A percentile compares a stretch with the other conserved stretches of the same genome.
These are phyloP conservation scores for Parapsyche elsis DNA, from an alignment of 1,140 invertebrate species.

Conservation along the genomic window DNA sequence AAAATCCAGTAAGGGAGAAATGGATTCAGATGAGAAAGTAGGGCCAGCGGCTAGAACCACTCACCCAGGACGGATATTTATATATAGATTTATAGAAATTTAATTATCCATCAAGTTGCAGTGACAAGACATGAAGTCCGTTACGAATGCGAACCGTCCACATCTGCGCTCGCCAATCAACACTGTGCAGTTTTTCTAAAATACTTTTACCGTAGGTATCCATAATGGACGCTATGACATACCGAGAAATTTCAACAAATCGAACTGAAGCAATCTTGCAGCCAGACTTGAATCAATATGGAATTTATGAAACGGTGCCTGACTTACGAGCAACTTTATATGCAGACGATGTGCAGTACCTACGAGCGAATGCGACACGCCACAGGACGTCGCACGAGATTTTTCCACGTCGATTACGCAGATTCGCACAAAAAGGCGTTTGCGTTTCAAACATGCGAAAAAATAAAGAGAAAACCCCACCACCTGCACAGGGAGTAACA, in stretches of 20 bases:
- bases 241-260: too few relatives aligned
- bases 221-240: too few relatives aligned
- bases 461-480: background rate
- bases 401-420: background rate
- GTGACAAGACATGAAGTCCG: conserved; percentile 38
- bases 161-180: background rate
- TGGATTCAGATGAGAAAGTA: conserved; percentile 47
- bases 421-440: background rate
- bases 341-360: background rate
- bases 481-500: background rate
- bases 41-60: conserved; percentile 41
- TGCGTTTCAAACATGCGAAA: background rate
- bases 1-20: conserved; percentile 38
- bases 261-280: too few relatives aligned
- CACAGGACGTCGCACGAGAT: background rate
- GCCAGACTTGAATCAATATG: too few relatives aligned
- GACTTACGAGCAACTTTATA: background rate
- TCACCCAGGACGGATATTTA: conserved; percentile 46
- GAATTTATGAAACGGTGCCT: background rate
- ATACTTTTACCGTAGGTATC: conserved; percentile 8
- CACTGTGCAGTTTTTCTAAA: background rate
- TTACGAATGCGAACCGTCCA: background rate
- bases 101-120: conserved; percentile 44
- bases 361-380: background rate
- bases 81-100: conserved; percentile 54